Conservation (phyloP, 1,140 invertebrate species). For the Portunus trituberculatus region DNA sequence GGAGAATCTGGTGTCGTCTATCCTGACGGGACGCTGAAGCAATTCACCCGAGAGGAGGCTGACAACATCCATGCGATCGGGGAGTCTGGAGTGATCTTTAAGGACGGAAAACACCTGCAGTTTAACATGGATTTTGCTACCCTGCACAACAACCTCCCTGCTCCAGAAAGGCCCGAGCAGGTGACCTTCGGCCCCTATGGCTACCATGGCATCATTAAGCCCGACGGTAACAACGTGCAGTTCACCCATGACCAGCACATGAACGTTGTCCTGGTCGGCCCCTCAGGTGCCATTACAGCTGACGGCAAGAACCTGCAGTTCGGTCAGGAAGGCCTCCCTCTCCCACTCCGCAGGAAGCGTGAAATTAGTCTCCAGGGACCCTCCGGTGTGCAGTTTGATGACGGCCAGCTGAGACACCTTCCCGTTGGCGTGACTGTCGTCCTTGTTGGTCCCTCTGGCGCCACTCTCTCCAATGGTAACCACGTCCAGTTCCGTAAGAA, state of each 20-base stretch:
- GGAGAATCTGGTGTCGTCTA: constrained; percentile 50
- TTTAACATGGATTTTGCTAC: neutral
- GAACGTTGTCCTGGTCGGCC: constrained; percentile 68
- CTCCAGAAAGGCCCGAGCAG: neutral
- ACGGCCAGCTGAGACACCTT: too few species aligned
- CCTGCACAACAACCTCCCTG: too few species aligned
- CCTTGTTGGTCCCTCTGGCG: constrained; percentile 69
- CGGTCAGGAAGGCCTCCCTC: too few species aligned
- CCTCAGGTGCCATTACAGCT: constrained; percentile 68
- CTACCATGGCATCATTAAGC: constrained; percentile 61
- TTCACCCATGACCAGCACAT: constrained; percentile 64
- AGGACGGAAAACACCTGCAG: neutral
- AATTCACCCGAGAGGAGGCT: neutral
- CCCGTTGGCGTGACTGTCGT: neutral
- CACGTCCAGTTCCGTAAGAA: neutral
- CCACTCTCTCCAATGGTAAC: constrained; percentile 2
- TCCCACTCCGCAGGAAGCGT: constrained; percentile 39
- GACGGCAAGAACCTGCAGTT: constrained; percentile 73
- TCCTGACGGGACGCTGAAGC: constrained; percentile 36
- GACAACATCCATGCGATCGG: neutral
- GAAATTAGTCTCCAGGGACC: neutral
- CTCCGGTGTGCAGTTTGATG: too few species aligned
- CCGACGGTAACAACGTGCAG: constrained; percentile 66
- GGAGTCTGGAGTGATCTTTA: neutral
- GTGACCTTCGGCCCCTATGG: constrained; percentile 46